phyloP scores from a whole-genome alignment of 2,797 vertebrate species.

The Spea hammondii region DNA sequence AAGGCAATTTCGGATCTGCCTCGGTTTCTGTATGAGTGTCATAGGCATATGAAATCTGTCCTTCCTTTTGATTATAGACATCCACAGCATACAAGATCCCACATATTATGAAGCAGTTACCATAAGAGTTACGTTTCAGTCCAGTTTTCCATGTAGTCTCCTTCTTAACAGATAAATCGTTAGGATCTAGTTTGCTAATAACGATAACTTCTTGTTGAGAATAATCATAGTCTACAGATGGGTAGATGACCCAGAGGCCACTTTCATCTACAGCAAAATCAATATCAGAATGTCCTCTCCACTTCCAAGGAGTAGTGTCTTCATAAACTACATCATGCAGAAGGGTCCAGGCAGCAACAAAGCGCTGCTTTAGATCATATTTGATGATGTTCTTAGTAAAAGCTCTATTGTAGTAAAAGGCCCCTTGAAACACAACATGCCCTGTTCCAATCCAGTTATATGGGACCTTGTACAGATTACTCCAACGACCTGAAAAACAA shows the following conservation, averaged over 20 bases:
- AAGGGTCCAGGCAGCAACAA: constrained; percentile 88
- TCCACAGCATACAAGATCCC: constrained; percentile 92
- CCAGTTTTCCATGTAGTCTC: constrained; percentile 92
- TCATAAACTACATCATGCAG: constrained; percentile 90
- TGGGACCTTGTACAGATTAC: constrained; percentile 95
- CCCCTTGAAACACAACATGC: constrained; percentile 91
- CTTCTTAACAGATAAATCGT: constrained; percentile 85
- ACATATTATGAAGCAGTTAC: constrained; percentile 96
- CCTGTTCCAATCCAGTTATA: constrained; percentile 98
- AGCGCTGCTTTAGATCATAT: constrained; percentile 89
- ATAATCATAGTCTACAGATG: constrained; percentile 81
- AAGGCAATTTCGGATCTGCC: constrained; percentile 81
- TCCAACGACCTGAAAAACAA: constrained; percentile 84
- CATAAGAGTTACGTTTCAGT: constrained; percentile 85
- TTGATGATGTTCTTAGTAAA: constrained; percentile 99
- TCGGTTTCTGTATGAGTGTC: constrained; percentile 93
- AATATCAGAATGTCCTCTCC: constrained; percentile 94
- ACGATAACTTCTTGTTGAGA: constrained; percentile 87
- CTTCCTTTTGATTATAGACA: constrained; percentile 85
- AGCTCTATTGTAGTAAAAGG: constrained; percentile 96
- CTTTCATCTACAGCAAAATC: constrained; percentile 96
- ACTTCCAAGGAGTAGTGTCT: constrained; percentile 94
- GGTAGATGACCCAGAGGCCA: constrained; percentile 96
- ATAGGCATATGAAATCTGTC: constrained; percentile 88
- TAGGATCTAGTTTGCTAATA: constrained; percentile 88